A percentile compares a stretch with the other conserved stretches of the same genome.
Evolutionary conservation across 2,113 vertebrate species (phyloP).

Genomic region (Forbesichthys agassizii): DNA sequence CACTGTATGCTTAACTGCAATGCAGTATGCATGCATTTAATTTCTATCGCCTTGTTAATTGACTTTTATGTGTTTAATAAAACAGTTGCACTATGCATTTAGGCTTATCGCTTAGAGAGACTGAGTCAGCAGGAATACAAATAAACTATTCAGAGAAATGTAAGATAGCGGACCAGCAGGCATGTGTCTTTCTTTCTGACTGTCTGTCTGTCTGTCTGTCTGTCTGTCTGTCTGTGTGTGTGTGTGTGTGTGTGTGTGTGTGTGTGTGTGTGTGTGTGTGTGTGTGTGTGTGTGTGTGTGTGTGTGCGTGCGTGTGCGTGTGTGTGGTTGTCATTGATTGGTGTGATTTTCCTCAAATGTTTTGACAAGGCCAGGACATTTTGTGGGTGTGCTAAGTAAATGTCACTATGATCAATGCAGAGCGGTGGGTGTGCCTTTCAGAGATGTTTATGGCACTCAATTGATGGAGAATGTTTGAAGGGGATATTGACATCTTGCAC

Average conservation of each 20-base stretch:
- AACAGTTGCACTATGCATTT: conserved; percentile 59
- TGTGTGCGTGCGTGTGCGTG: background rate
- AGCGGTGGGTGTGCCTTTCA: conserved; percentile 83
- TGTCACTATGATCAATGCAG: conserved; percentile 89
- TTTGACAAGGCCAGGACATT: conserved; percentile 83
- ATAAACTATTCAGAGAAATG: conserved; percentile 34
- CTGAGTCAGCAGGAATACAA: conserved; percentile 52
- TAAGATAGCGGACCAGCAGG: background rate
- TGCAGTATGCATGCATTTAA: background rate
- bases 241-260: no score
- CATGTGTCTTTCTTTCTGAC: conserved; percentile 2
- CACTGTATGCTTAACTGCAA: background rate
- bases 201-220: background rate
- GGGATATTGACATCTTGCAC: conserved; percentile 79
- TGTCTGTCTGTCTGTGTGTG: background rate
- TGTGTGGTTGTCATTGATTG: conserved; percentile 61
- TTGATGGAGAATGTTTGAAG: conserved; percentile 80
- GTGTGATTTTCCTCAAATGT: conserved; percentile 78
- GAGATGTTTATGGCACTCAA: conserved; percentile 78
- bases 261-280: no score
- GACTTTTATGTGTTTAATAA: conserved; percentile 67
- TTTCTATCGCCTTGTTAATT: conserved; percentile 38
- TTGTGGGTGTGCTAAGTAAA: conserved; percentile 87
- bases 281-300: conserved; percentile 9
- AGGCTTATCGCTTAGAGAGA: conserved; percentile 58